Conservation (phyloP, 1,140 invertebrate species). For the Bathynomus jamesi region DNA sequence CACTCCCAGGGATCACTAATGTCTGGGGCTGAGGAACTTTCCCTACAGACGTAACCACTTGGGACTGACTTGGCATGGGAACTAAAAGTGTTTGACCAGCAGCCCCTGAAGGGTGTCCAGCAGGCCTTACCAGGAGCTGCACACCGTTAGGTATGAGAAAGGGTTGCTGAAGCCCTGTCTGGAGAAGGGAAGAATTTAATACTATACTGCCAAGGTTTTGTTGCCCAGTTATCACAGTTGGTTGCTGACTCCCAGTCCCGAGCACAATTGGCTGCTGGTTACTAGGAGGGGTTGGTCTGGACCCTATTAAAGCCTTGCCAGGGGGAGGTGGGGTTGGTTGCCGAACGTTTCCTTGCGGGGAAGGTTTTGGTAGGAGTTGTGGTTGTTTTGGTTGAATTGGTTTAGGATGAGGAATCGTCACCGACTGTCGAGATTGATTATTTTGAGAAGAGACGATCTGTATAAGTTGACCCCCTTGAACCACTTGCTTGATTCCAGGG, state of each 20-base stretch:
- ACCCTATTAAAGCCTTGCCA: conserved; percentile 16
- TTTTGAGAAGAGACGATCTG: neutral
- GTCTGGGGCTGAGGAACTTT: conserved; percentile 6
- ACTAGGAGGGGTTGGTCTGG: conserved; percentile 6
- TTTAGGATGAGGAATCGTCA: conserved; percentile 1
- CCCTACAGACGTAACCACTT: neutral
- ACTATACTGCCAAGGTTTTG: neutral
- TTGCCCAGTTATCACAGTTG: conserved; percentile 4
- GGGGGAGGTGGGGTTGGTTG: conserved; percentile 1
- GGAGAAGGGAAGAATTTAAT: conserved; percentile 1
- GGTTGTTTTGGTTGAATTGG: conserved; percentile 18
- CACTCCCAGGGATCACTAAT: conserved; percentile 12
- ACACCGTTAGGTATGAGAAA: conserved; percentile 10
- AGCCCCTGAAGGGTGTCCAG: conserved; percentile 7
- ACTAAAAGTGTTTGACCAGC: conserved; percentile 11
- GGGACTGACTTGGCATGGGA: conserved; percentile 6
- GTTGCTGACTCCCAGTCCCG: conserved; percentile 3
- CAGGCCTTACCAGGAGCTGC: conserved; percentile 16
- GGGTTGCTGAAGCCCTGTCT: conserved; percentile 12
- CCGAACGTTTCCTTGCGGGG: conserved; percentile 4
- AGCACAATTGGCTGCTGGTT: conserved; percentile 3
- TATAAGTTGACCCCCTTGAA: neutral
- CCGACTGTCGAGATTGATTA: neutral
- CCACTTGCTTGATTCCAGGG: neutral
- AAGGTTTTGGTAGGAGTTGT: conserved; percentile 12